Base-by-base conservation (phyloP, 2,113 vertebrate genomes). In the Penelope pileata region DNA sequence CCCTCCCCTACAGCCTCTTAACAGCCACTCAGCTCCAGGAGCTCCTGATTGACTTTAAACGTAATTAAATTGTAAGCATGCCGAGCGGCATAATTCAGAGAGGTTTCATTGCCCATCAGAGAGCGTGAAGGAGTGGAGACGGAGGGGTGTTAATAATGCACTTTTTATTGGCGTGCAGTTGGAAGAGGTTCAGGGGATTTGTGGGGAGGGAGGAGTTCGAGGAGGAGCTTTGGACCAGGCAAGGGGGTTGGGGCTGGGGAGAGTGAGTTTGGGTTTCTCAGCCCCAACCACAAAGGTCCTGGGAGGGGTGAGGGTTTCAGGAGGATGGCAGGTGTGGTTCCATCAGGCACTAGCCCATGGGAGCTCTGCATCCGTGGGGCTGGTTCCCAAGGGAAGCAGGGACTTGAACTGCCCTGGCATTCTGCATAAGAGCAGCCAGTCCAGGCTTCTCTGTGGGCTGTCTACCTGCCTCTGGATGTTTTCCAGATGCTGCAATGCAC, bases 1-100 rank as follows among this genome's bases (percentile, higher is more conserved):
- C 63, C 85, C 79, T 86, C 64, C 88, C 32, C 26, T 88, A 26
- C 92, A 66, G 26, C 19, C 58, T 62, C 77, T 91, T 40, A 90
- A 79, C 29, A 87, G 58, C 85, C 94, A 77, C 73, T 92, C 88
- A 70, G 88, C 89, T 95, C 74, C 92, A 47, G 92, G 59, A 92
- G 70, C 77, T 89, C 92, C 77, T 91, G 82, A 91, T 91, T 94
- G 89, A 86, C 91, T 96, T 92, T 89, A 95, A 95, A 36, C 90
- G 95, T 96, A 96, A 97, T 96, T 97, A 95, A 95, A 91, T 78
- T 43, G 43, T 86, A 56, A 91, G 93, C 92, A 85, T 43, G 59
- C 84, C 3, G 63, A 97, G 93, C 11, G 1, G 90, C 68, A 66
- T 95, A 85, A 95, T 96, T 92, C 93, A 72, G 87, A 75, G 88